A percentile compares a stretch with the other conserved stretches of the same genome.
These are phyloP conservation scores for Xenopus petersii DNA, from an alignment of 2,797 vertebrate species.

Conservation along the genomic window DNA sequence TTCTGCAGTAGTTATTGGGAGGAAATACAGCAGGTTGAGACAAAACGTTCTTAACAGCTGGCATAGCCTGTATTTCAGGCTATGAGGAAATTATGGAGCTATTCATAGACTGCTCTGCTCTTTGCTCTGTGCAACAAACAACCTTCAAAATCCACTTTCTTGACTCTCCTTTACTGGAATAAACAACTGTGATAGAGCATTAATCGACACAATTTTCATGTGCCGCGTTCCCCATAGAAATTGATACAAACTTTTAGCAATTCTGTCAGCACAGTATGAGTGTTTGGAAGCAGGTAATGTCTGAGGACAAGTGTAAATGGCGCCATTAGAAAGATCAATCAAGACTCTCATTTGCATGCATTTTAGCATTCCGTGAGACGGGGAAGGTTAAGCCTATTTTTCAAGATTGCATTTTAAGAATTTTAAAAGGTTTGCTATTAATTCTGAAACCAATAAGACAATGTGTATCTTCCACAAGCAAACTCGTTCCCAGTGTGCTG, in stretches of 20 bases:
- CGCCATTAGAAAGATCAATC: slow-evolving; percentile 68
- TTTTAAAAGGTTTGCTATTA: slow-evolving; percentile 70
- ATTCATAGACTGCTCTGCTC: slow-evolving; percentile 10
- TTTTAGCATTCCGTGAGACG: slow-evolving; percentile 47
- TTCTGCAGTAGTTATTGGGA: too few species aligned
- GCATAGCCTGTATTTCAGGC: slow-evolving; percentile 8
- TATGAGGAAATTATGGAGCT: slow-evolving; percentile 24
- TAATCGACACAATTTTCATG: slow-evolving; percentile 28
- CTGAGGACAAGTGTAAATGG: slow-evolving; percentile 63
- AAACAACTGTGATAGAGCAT: slow-evolving; percentile 34
- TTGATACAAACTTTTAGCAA: slow-evolving; percentile 44
- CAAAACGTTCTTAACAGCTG: neutral
- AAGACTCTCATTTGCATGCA: slow-evolving; percentile 62
- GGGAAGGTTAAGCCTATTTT: slow-evolving; percentile 63
- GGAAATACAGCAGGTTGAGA: slow-evolving; percentile 1
- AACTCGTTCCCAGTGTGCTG: slow-evolving; percentile 36
- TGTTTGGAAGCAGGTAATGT: slow-evolving; percentile 47
- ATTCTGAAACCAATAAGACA: slow-evolving; percentile 41
- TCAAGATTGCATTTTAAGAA: slow-evolving; percentile 60
- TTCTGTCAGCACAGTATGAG: slow-evolving; percentile 21
- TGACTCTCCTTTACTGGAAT: slow-evolving; percentile 31
- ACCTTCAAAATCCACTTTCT: slow-evolving; percentile 35
- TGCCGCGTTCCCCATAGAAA: slow-evolving; percentile 25
- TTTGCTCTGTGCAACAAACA: slow-evolving; percentile 22
- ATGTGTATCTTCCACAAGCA: slow-evolving; percentile 38